Base-by-base conservation (phyloP, 2,888 invertebrate genomes). In the Torymus aiolomorphi region DNA sequence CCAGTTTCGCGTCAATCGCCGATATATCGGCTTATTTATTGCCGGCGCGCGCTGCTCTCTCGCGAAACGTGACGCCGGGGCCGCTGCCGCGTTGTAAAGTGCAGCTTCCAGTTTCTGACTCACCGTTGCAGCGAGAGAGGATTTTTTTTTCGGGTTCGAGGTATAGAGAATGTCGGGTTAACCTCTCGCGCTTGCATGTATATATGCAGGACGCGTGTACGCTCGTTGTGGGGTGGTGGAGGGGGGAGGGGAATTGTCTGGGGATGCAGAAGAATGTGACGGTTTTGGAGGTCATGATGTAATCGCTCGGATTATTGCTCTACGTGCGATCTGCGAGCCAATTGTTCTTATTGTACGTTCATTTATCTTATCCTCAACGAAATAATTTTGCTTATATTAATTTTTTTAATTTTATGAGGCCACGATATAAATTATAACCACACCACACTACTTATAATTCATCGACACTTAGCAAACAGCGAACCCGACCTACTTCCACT, bases 71-170 rank as follows among this genome's bases (percentile, higher is more conserved):
- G 88, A 89, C 86, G 87, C 86, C 84, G 86, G 85, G 84, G 85
- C 31, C 31, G 85, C 12, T 54, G n/a, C n/a, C n/a, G n/a, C n/a
- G n/a, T n/a, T 87, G 88, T 88, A 89, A 87, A 87, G 86, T 87
- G 88, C 59, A 66, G 79, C 87, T 87, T 87, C 88, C 86, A 88
- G 87, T 88, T 80, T 88, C 88, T 88, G 88, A 88, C 85, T 88
- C 88, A 88, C 86, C 79, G 80, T 31, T 31, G 31, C 5, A 31
- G 2, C 3, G 31, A 2, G 31, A 31, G 31, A 31, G 31, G 31
- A 31, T 31, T 31, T 31, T 31, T 31, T 5, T 31, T 31, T 31
- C 31, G 4, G 31, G 31, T 31, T 31, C 31, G 31, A 31, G 31
- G 31, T 31, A 31, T 31, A 31, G 31, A 31, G 31, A 31, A 31